Conservation (phyloP, 2,113 vertebrate species). For the Spizaetus ornatus region DNA sequence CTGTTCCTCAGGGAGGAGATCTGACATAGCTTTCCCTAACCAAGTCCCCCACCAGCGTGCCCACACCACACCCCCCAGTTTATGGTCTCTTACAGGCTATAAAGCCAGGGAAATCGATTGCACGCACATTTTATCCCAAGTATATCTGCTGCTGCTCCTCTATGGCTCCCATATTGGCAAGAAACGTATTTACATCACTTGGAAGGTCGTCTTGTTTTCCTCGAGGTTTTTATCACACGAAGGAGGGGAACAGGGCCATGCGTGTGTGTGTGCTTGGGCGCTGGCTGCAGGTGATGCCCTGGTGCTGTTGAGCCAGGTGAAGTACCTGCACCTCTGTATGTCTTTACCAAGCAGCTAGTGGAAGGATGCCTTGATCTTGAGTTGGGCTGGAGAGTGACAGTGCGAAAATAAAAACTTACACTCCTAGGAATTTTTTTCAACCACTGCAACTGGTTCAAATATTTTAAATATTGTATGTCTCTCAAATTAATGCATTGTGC, state of each 20-base stretch:
- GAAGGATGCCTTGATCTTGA: background rate
- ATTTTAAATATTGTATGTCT: background rate
- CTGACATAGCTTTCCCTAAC: background rate
- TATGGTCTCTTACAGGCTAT: background rate
- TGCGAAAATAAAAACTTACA: background rate
- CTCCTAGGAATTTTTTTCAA: background rate
- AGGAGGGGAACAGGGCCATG: background rate
- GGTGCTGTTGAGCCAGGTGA: background rate
- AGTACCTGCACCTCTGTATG: background rate
- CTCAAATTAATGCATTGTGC: background rate
- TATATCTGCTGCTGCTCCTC: background rate
- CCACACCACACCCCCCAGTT: background rate
- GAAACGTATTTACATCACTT: background rate
- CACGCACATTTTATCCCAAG: background rate
- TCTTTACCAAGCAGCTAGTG: background rate
- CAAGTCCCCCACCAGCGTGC: too few relatives aligned
- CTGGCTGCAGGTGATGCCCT: background rate
- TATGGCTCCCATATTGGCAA: background rate
- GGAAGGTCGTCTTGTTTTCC: background rate
- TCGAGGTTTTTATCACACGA: accelerated
- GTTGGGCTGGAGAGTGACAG: background rate
- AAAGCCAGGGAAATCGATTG: background rate
- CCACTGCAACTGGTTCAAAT: background rate
- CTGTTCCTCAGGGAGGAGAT: background rate
- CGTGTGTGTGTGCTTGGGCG: accelerated